These are phyloP conservation scores for Lasioglossum lativentre DNA, from an alignment of 2,888 invertebrate species.

Conservation along the genomic window DNA sequence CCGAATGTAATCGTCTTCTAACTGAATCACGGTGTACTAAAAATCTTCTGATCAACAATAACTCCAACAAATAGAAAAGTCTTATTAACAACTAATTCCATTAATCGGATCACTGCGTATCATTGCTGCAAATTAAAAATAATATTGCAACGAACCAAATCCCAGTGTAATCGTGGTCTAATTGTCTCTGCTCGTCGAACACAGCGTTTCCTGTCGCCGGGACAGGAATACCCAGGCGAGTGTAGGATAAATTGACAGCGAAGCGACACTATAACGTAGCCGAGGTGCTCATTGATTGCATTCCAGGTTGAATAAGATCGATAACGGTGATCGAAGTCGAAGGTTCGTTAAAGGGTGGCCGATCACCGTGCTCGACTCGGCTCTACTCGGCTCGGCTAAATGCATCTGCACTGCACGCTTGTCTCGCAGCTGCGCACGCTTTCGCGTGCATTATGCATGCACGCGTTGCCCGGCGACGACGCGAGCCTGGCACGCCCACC, in stretches of 20 bases:
- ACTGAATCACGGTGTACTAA: no score
- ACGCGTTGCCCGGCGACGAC: slow-evolving; percentile 59
- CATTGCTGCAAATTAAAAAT: background rate
- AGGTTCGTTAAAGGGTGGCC: slow-evolving; percentile 57
- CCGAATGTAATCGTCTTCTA: background rate
- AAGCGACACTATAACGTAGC: background rate
- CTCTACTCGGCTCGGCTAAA: slow-evolving; percentile 33
- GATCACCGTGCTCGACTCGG: slow-evolving; percentile 13
- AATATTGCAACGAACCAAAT: background rate
- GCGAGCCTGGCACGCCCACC: slow-evolving; percentile 65
- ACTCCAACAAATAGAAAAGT: no score
- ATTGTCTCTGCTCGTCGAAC: background rate
- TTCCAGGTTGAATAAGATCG: slow-evolving; percentile 18
- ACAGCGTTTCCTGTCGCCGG: background rate
- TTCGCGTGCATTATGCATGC: slow-evolving; percentile 57
- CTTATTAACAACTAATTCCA: background rate
- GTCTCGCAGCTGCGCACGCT: slow-evolving; percentile 55
- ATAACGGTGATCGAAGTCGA: slow-evolving; percentile 30
- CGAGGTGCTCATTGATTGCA: background rate
- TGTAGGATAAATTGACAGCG: slow-evolving; percentile 2
- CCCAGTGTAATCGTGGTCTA: background rate
- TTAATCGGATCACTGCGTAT: background rate
- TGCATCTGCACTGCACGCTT: slow-evolving; percentile 50
- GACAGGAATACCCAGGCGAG: background rate
- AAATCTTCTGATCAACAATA: no score